Percentiles rank a stretch among this genome's conserved stretches.
Evolutionary conservation across 2,797 vertebrate species (phyloP).

Genomic region (Myotis vivesi): DNA sequence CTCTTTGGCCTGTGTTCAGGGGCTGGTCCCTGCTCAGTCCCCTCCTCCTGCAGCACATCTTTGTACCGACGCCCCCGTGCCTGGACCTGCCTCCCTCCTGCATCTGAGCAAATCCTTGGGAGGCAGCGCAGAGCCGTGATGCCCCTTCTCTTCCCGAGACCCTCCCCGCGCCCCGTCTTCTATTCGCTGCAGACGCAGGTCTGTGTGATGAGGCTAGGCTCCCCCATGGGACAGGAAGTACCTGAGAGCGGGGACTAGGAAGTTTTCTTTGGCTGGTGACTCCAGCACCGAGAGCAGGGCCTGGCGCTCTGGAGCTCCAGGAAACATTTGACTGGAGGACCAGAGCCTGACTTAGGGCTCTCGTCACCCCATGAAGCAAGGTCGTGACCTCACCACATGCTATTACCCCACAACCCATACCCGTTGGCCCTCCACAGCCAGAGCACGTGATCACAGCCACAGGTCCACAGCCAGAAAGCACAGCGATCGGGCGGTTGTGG

Average conservation of each 20-base stretch:
- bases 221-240: too few species aligned
- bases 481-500: not conserved
- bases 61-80: not conserved
- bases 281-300: too few species aligned
- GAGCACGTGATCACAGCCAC: too few species aligned
- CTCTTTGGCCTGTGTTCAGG: not conserved
- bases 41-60: not conserved
- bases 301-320: rapidly evolving
- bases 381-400: not conserved
- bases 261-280: not conserved
- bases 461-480: not conserved
- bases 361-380: not conserved
- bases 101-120: not conserved
- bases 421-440: not conserved
- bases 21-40: too few species aligned
- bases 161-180: not conserved
- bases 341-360: not conserved
- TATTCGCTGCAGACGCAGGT: not conserved
- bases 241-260: rapidly evolving
- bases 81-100: not conserved
- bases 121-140: not conserved
- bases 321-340: not conserved
- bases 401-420: rapidly evolving
- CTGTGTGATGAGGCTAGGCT: not conserved
- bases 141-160: not conserved